Conservation (phyloP, 1,140 invertebrate species). For the Drosophila sp. region DNA sequence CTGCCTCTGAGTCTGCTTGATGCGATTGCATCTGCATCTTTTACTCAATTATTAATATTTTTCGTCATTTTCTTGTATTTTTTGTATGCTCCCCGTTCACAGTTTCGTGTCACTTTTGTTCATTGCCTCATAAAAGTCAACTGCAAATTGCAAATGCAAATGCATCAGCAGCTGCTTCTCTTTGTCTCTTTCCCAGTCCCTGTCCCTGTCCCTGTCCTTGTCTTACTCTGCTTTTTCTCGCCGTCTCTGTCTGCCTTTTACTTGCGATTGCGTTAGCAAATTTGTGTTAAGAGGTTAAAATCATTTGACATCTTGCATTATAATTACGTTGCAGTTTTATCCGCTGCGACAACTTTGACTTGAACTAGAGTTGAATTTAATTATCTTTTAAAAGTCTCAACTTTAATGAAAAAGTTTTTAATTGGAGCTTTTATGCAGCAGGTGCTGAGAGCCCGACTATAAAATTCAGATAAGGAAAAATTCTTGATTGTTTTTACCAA, state of each 20-base stretch:
- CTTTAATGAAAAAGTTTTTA: slow-evolving; percentile 27
- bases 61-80: slow-evolving; percentile 29
- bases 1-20: slow-evolving; percentile 1
- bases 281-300: slow-evolving; percentile 71
- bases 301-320: slow-evolving; percentile 70
- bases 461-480: no score
- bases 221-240: slow-evolving; percentile 5
- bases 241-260: slow-evolving; percentile 6
- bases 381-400: slow-evolving; percentile 52
- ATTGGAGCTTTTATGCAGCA: slow-evolving; percentile 15
- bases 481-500: no score
- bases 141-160: slow-evolving; percentile 56
- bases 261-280: slow-evolving; percentile 11
- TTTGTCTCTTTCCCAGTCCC: background rate
- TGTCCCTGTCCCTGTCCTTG: slow-evolving; percentile 23
- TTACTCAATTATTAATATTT: slow-evolving; percentile 40
- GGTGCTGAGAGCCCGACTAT: no score
- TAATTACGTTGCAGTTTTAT: slow-evolving; percentile 63
- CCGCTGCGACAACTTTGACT: slow-evolving; percentile 23
- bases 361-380: slow-evolving; percentile 58
- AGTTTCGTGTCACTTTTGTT: slow-evolving; percentile 46
- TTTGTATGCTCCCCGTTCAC: slow-evolving; percentile 9
- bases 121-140: slow-evolving; percentile 57
- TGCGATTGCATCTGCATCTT: slow-evolving; percentile 34
- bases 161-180: slow-evolving; percentile 27